These are phyloP conservation scores for Chloropsis cyanopogon DNA, from an alignment of 2,113 vertebrate species.

Conservation along the genomic window DNA sequence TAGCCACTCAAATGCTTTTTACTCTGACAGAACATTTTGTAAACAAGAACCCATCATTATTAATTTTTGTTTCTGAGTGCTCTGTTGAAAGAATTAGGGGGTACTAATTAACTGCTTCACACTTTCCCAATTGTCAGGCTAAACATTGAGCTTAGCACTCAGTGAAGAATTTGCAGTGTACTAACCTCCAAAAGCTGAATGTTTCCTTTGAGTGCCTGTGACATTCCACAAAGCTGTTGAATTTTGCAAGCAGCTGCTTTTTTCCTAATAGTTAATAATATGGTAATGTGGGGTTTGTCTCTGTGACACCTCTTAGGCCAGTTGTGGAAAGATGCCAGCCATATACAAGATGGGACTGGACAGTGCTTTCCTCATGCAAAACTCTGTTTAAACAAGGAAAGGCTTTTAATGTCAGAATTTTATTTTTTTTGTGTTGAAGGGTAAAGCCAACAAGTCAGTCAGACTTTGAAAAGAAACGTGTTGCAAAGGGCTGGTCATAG, in stretches of 20 bases:
- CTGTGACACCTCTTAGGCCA: background rate
- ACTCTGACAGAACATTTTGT: background rate
- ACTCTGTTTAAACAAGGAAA: background rate
- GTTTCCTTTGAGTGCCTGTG: background rate
- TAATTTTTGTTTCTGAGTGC: background rate
- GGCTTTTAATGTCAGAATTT: background rate
- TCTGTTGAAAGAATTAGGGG: background rate
- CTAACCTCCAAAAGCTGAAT: background rate
- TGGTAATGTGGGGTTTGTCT: background rate
- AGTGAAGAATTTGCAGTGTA: background rate
- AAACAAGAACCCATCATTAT: background rate
- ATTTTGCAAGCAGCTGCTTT: background rate
- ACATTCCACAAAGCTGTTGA: background rate
- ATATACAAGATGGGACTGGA: background rate
- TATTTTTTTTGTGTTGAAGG: background rate
- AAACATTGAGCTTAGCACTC: background rate
- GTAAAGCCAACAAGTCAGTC: background rate
- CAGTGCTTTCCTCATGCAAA: background rate
- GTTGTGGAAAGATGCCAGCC: background rate
- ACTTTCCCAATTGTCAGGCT: background rate
- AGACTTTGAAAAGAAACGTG: background rate
- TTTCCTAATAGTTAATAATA: background rate
- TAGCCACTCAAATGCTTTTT: background rate
- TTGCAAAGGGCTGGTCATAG: background rate
- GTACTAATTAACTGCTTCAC: background rate